A percentile compares a stretch with the other conserved stretches of the same genome.
Conservation (phyloP, 2,888 invertebrate genomes). For the Nudaria mundana region DNA sequence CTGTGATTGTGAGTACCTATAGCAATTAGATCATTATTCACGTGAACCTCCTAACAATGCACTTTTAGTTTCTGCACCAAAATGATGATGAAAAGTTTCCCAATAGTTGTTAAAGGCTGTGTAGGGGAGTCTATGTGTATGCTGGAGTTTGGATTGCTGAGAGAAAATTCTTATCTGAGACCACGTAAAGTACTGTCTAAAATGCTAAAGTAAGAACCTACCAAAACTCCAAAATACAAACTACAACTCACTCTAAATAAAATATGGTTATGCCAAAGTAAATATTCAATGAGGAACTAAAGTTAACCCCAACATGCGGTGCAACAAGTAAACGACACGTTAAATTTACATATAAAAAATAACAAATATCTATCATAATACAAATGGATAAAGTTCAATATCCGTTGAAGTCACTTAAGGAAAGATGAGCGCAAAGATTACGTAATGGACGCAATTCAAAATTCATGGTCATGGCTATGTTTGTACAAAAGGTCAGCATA, state of each 20-base stretch:
- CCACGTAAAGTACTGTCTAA: too few relatives aligned
- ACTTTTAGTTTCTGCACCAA: too few relatives aligned
- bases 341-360: conserved; percentile 28
- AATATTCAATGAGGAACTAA: conserved; percentile 49
- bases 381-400: conserved; percentile 13
- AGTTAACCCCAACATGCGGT: conserved; percentile 43
- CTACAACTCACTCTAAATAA: conserved; percentile 6
- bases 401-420: conserved; percentile 30
- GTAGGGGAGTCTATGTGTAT: too few relatives aligned
- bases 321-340: conserved; percentile 48
- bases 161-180: too few relatives aligned
- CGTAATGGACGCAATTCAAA: conserved; percentile 68
- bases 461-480: conserved; percentile 69
- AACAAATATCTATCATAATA: conserved; percentile 12
- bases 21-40: too few relatives aligned
- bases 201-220: too few relatives aligned
- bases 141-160: too few relatives aligned
- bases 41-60: too few relatives aligned
- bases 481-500: conserved; percentile 63
- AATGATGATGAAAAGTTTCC: too few relatives aligned
- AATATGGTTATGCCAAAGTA: conserved; percentile 32
- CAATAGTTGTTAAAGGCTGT: too few relatives aligned
- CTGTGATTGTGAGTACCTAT: too few relatives aligned
- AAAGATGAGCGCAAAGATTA: conserved; percentile 64
- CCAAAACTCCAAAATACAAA: neutral